Evolutionary conservation across 2,113 vertebrate genomes (phyloP).

Genomic region (Heterochromis multidens): DNA sequence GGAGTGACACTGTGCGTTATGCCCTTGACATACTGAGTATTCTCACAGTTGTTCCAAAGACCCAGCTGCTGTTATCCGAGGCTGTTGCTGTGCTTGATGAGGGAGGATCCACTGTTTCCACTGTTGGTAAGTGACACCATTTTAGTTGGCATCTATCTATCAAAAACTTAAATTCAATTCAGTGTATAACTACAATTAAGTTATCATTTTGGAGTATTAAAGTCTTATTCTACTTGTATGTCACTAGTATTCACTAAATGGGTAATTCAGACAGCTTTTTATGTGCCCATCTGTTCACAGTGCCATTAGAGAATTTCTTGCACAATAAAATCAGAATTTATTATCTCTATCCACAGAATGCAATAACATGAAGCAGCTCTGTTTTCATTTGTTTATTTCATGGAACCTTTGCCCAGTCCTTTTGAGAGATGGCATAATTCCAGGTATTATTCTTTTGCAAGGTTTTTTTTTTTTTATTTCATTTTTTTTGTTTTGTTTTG

Average conservation of each 20-base stretch:
- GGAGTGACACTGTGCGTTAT: slow-evolving; percentile 96
- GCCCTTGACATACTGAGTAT: slow-evolving; percentile 96
- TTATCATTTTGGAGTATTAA: neutral
- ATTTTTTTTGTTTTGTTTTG: neutral
- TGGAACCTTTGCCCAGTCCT: neutral
- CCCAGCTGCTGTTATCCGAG: slow-evolving; percentile 91
- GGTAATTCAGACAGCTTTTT: neutral
- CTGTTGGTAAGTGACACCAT: slow-evolving; percentile 82
- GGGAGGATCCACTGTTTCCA: slow-evolving; percentile 89
- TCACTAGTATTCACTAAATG: neutral
- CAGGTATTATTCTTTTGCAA: neutral
- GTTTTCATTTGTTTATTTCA: slow-evolving; percentile 12
- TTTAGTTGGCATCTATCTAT: neutral
- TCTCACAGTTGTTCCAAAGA: slow-evolving; percentile 96
- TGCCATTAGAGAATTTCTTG: neutral
- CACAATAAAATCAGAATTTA: neutral
- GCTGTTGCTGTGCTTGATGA: slow-evolving; percentile 93
- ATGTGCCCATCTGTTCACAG: neutral
- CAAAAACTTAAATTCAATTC: neutral
- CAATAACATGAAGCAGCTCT: neutral
- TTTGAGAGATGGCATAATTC: neutral
- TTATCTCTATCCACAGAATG: neutral
- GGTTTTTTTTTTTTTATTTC: neutral
- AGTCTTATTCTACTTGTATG: neutral
- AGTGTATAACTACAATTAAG: neutral